These are phyloP conservation scores for Ischnus inquisitorius DNA, from an alignment of 2,888 invertebrate species.

Conservation along the genomic window DNA sequence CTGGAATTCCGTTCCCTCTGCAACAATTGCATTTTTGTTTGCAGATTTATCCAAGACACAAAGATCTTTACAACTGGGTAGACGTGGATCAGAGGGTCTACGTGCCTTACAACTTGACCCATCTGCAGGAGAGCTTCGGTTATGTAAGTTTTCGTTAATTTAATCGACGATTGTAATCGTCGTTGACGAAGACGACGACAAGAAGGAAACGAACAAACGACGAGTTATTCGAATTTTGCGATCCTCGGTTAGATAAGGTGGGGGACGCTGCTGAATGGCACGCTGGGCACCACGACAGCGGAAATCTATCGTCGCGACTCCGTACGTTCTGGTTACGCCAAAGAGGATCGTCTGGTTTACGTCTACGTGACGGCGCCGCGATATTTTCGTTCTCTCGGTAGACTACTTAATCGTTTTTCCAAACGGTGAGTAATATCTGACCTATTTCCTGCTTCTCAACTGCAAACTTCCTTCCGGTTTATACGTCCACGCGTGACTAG, in stretches of 20 bases:
- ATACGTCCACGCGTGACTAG: neutral
- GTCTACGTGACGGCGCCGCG: constrained; percentile 83
- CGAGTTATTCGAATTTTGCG: constrained; percentile 67
- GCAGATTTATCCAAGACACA: constrained; percentile 85
- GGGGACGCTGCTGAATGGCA: constrained; percentile 81
- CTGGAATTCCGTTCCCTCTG: neutral
- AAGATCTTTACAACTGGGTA: constrained; percentile 84
- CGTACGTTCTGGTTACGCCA: constrained; percentile 71
- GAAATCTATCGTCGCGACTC: constrained; percentile 75
- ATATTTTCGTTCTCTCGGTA: constrained; percentile 82
- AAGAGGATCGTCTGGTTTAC: constrained; percentile 79
- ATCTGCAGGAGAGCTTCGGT: constrained; percentile 85
- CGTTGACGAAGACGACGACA: neutral
- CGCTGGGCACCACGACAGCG: constrained; percentile 77
- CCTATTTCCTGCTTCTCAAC: neutral
- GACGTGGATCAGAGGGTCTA: constrained; percentile 84
- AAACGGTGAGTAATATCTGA: constrained; percentile 79
- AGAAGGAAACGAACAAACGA: constrained; percentile 29
- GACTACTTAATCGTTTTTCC: constrained; percentile 83
- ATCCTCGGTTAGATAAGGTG: constrained; percentile 82
- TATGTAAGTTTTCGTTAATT: constrained; percentile 83
- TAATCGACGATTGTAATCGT: neutral
- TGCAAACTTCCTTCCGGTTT: neutral
- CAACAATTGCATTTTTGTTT: constrained; percentile 38
- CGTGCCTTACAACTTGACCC: constrained; percentile 84